Base-by-base conservation (phyloP, 2,888 invertebrate genomes). In the Petrophora chlorosata region DNA sequence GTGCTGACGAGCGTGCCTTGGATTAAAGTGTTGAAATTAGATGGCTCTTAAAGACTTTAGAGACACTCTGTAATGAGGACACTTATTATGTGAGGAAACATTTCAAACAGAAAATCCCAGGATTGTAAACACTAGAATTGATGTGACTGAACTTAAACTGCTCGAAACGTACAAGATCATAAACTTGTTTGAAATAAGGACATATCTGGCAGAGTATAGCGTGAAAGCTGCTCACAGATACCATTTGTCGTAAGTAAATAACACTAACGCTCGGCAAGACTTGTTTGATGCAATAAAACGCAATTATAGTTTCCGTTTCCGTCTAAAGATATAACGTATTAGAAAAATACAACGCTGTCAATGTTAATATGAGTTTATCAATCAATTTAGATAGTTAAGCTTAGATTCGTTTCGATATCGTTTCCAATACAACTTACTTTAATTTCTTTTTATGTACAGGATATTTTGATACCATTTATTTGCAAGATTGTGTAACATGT, bases 1-100 rank as follows among this genome's bases (percentile, higher is more conserved):
- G 44, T 32, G 60, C 64, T 61, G n/a, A 56, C 60, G 59, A 63
- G 59, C 59, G 47, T 59, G 59, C 39, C 33, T 30, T 52, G 63
- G 67, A 67, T 69, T 72, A 67, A 73, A 71, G 52, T 71, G 69
- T 64, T 53, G 62, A 69, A 73, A 74, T 71, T 51, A 54, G 53
- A 73, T 67, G 67, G 65, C 66, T 17, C 42, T 47, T 39, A 13
- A 47, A 13, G n/a, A n/a, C n/a, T n/a, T n/a, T n/a, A 29, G 36
- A 41, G 23, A 52, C 29, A 46, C 34, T 33, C 15, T 9, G 41
- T 45, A 56, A 51, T 38, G 42, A 50, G 46, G 25, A 46, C 53
- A 50, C n/a, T 54, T 41, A 55, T 44, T 56, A 50, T 41, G 43
- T 46, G 28, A 25, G 42, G 42, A 36, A 53, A 40, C 38, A 41